Evolutionary conservation across 2,113 vertebrate genomes (phyloP), one percentile per base, ranked within the genome.

Genomic region (Hypocryptadius cinnamomeus): DNA sequence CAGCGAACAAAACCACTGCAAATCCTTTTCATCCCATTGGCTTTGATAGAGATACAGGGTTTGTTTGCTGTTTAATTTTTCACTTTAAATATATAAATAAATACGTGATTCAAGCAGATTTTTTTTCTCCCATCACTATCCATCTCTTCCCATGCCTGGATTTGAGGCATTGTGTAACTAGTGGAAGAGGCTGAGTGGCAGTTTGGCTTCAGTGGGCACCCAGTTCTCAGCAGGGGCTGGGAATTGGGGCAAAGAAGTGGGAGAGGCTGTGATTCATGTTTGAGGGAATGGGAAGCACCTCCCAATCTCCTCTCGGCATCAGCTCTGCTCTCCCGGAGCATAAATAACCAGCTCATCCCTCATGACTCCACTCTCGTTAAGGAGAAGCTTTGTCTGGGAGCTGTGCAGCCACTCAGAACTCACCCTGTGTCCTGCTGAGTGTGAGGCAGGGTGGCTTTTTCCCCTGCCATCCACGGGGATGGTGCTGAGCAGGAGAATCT

Each of bases 61-160:
- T 92, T 91, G 51, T 82, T 90, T 93, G 71, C 79, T 80, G 64
- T 73, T 76, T 79, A 73, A 50, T 81, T 96, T 89, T 92, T 89
- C 31, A 23, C 8, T 4, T 82, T 80, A 60, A 79, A 79, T 64
- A 87, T 76, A 82, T 45, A 78, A 45, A 70, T 61, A 77, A 50
- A 59, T 11, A 33, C 2, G 17, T 24, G 13, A 61, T 82, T 79
- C 35, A 10, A 87, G 30, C 25, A 4, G 33, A 24, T 24, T 13
- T 47, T 40, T 47, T 30, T 2, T 1, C 0, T n/a, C 1, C 3
- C 13, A 15, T 28, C 28, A 8, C 24, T 16, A 17, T 65, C 27
- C 13, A 16, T 50, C n/a, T 77, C 35, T 22, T 40, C 22, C 20
- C 28, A 5, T 33, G 35, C 15, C 37, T n/a, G 71, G 1, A 8